phyloP scores from a whole-genome alignment of 2,888 invertebrate genomes.

The Diarsia rubi region DNA sequence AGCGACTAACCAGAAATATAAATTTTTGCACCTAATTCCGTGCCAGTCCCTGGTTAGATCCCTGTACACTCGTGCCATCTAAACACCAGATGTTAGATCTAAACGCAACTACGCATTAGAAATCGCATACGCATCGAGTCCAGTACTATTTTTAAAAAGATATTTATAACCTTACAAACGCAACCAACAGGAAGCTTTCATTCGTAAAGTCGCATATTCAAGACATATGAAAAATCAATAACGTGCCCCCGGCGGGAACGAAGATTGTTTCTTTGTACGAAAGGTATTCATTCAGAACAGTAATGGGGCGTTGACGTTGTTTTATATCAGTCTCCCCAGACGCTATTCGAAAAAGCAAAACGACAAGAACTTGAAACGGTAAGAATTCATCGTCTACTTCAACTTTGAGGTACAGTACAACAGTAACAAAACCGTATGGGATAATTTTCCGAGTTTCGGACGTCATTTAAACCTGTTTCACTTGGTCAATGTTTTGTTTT shows the following conservation, averaged over 20 bases:
- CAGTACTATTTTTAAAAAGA: constrained; percentile 55
- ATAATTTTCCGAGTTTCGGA: constrained; percentile 9
- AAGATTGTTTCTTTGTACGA: constrained; percentile 18
- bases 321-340: constrained; percentile 16
- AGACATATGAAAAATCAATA: constrained; percentile 44
- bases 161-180: constrained; percentile 53
- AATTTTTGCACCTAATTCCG: constrained; percentile 10
- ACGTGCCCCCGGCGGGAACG: not conserved
- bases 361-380: constrained; percentile 28
- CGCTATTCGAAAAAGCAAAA: constrained; percentile 20
- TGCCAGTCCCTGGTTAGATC: not conserved
- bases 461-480: not conserved
- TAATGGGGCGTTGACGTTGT: constrained; percentile 32
- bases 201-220: constrained; percentile 22
- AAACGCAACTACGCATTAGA: constrained; percentile 55
- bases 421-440: constrained; percentile 22
- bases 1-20: not conserved
- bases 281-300: constrained; percentile 12
- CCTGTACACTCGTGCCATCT: constrained; percentile 8
- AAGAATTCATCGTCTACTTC: constrained; percentile 34
- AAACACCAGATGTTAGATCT: constrained; percentile 41
- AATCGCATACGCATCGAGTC: constrained; percentile 48
- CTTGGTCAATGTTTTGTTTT: not conserved
- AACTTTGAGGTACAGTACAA: constrained; percentile 1
- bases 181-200: constrained; percentile 34